Conservation (phyloP, 1,140 invertebrate species). For the Procambarus virginalis region DNA sequence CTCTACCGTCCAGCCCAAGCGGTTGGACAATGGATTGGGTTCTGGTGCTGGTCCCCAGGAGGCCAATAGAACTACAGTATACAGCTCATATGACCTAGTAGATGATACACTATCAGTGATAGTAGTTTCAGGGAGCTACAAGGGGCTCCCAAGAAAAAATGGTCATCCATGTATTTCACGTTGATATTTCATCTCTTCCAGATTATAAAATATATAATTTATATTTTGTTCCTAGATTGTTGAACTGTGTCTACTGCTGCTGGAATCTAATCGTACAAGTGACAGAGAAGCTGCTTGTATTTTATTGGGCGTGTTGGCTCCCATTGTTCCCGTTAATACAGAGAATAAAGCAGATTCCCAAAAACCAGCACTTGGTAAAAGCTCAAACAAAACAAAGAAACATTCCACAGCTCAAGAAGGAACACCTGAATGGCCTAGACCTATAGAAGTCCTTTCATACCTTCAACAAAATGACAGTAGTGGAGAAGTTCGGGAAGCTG, state of each 20-base stretch:
- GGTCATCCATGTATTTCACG: no score
- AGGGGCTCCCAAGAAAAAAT: no score
- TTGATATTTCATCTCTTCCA: slow-evolving; percentile 28
- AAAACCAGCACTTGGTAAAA: slow-evolving; percentile 36
- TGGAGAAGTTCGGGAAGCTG: slow-evolving; percentile 66
- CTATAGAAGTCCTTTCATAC: slow-evolving; percentile 60
- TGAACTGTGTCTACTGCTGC: slow-evolving; percentile 73
- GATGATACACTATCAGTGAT: no score
- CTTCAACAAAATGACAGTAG: slow-evolving; percentile 67
- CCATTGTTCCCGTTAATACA: slow-evolving; percentile 57
- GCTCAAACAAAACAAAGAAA: slow-evolving; percentile 72
- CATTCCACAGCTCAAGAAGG: slow-evolving; percentile 72
- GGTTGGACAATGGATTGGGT: no score
- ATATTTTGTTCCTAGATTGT: slow-evolving; percentile 63
- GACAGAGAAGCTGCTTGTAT: slow-evolving; percentile 73
- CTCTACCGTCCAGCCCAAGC: no score
- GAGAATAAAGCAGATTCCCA: slow-evolving; percentile 42
- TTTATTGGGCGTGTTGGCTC: slow-evolving; percentile 60
- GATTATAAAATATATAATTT: slow-evolving; percentile 54
- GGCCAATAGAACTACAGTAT: no score
- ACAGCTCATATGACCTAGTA: no score
- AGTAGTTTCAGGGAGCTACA: no score
- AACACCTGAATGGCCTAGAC: slow-evolving; percentile 73
- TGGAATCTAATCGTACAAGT: slow-evolving; percentile 72
- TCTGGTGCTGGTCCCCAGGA: no score